phyloP scores from a whole-genome alignment of 2,888 invertebrate species.

The Zootermopsis nevadensis region DNA sequence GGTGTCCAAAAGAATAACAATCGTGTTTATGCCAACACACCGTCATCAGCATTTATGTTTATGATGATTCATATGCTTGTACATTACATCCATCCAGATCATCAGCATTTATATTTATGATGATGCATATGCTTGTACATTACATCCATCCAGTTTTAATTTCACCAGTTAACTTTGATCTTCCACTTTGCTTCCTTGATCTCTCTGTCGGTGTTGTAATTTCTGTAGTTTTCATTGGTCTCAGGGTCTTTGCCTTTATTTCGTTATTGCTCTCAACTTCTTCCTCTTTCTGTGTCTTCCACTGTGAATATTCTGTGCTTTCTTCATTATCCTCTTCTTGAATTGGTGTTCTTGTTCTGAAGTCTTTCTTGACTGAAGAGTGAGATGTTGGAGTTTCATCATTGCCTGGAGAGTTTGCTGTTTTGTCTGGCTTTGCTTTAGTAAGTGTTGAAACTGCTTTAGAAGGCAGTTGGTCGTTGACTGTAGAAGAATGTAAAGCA shows the following conservation, averaged over 20 bases:
- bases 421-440: neutral
- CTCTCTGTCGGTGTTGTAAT: neutral
- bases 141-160: constrained; percentile 81
- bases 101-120: too few species aligned
- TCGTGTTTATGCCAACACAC: too few species aligned
- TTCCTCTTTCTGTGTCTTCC: neutral
- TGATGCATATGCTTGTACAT: constrained; percentile 50
- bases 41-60: too few species aligned
- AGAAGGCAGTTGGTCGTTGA: neutral
- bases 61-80: too few species aligned
- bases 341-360: constrained; percentile 70
- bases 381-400: neutral
- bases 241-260: neutral
- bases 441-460: neutral
- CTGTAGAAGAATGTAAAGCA: neutral
- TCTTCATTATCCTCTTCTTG: constrained; percentile 69
- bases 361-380: constrained; percentile 56
- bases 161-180: constrained; percentile 79
- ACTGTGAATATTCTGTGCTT: constrained; percentile 55
- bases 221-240: neutral
- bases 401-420: neutral
- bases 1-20: too few species aligned
- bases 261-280: neutral
- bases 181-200: constrained; percentile 66
- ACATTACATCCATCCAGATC: constrained; percentile 78